Conservation (phyloP, 2,888 invertebrate species). For the Tenthredo amoena region DNA sequence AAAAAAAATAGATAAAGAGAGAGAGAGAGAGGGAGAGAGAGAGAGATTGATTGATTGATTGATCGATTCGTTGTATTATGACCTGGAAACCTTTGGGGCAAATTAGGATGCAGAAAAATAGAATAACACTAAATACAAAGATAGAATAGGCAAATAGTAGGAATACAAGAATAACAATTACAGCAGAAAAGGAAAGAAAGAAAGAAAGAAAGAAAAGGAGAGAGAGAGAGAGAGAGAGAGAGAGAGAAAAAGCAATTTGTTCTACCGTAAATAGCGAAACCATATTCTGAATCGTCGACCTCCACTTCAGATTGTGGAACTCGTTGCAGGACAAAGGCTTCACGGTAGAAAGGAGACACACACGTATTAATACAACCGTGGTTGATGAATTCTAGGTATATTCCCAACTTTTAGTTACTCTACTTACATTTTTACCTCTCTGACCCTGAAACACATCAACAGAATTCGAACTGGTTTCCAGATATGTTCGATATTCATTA, state of each 20-base stretch:
- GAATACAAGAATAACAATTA: too few species aligned
- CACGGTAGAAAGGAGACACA: conserved; percentile 24
- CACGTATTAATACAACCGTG: background rate
- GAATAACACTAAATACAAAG: too few species aligned
- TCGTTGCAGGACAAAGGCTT: conserved; percentile 42
- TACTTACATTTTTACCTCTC: background rate
- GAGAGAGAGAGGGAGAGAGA: background rate
- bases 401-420: background rate
- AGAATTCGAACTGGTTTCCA: background rate
- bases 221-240: background rate
- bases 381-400: background rate
- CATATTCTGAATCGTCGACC: conserved; percentile 44
- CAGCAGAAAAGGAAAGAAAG: too few species aligned
- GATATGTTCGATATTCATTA: too few species aligned
- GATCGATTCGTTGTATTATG: too few species aligned
- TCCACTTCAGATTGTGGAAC: conserved; percentile 28
- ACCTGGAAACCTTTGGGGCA: too few species aligned
- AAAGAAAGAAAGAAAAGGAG: background rate
- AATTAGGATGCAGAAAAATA: too few species aligned
- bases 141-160: too few species aligned
- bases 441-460: background rate
- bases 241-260: conserved; percentile 13
- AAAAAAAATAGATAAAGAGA: background rate
- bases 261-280: conserved; percentile 38
- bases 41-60: too few species aligned